Evolutionary conservation across 1,140 invertebrate species (phyloP).

Genomic region (Diabrotica undecimpunctata): DNA sequence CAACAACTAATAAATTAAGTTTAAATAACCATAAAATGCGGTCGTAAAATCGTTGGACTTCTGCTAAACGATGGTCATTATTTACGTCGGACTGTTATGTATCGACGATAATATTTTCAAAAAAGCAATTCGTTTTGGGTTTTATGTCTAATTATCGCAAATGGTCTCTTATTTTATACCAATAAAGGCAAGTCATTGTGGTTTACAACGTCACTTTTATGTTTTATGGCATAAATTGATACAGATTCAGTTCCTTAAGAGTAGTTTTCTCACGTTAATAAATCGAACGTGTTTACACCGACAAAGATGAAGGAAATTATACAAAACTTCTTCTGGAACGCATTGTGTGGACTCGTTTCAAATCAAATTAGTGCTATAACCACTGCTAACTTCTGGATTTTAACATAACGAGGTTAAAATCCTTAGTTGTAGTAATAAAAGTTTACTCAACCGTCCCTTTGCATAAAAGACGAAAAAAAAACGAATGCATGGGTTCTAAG

Average conservation of each 20-base stretch:
- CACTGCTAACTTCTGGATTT: too few relatives aligned
- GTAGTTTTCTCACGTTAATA: background rate
- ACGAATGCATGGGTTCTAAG: too few relatives aligned
- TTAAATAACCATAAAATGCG: slow-evolving; percentile 2
- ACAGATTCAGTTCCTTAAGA: background rate
- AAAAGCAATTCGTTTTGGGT: background rate
- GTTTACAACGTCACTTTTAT: slow-evolving; percentile 1
- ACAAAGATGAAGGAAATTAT: background rate
- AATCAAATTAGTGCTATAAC: too few relatives aligned
- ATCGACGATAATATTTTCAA: background rate
- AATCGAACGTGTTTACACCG: background rate
- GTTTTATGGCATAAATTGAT: slow-evolving; percentile 3
- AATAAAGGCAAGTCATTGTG: slow-evolving; percentile 2
- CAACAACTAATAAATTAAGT: slow-evolving; percentile 1
- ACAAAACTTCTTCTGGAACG: too few relatives aligned
- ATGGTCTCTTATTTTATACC: background rate
- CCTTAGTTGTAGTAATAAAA: too few relatives aligned
- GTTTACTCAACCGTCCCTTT: too few relatives aligned
- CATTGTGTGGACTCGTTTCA: too few relatives aligned
- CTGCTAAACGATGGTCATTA: background rate
- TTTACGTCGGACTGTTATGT: background rate
- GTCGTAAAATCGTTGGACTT: slow-evolving; percentile 2
- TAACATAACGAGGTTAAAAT: too few relatives aligned
- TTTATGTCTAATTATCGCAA: slow-evolving; percentile 1
- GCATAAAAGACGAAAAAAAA: too few relatives aligned